Conservation (phyloP, 2,797 vertebrate genomes). For the Cynopterus sphinx region DNA sequence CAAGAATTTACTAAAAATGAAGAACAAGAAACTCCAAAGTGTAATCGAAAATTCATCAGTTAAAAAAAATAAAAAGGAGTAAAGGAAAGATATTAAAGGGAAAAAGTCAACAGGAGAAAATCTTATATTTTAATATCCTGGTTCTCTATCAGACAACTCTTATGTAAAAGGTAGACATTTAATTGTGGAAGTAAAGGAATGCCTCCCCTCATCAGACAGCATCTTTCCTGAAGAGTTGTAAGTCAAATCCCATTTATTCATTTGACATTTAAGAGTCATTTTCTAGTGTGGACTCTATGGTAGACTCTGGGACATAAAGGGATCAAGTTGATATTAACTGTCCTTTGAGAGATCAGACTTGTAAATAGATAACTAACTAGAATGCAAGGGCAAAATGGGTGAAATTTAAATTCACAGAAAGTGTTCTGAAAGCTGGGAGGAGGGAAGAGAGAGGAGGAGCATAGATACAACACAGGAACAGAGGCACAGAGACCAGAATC, state of each 20-base stretch:
- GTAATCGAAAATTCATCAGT: neutral
- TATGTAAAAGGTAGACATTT: neutral
- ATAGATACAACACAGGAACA: neutral
- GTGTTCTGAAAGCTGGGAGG: neutral
- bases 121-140: neutral
- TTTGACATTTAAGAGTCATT: neutral
- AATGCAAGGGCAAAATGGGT: neutral
- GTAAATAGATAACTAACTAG: neutral
- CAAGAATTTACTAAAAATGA: neutral
- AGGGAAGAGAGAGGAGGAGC: neutral
- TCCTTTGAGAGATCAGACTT: neutral
- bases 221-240: neutral
- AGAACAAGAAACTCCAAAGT: neutral
- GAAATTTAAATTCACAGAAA: neutral
- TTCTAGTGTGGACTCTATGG: neutral
- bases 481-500: neutral
- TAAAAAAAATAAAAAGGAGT: neutral
- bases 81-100: neutral
- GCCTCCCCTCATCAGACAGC: neutral
- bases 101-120: neutral
- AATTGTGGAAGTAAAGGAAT: neutral
- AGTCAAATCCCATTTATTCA: neutral
- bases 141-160: neutral
- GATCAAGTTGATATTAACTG: neutral
- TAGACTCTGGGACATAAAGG: neutral